Evolutionary conservation across 1,140 invertebrate species (phyloP), one percentile per base, ranked within the genome.

Genomic region (Lysiphlebus fabarum): DNA sequence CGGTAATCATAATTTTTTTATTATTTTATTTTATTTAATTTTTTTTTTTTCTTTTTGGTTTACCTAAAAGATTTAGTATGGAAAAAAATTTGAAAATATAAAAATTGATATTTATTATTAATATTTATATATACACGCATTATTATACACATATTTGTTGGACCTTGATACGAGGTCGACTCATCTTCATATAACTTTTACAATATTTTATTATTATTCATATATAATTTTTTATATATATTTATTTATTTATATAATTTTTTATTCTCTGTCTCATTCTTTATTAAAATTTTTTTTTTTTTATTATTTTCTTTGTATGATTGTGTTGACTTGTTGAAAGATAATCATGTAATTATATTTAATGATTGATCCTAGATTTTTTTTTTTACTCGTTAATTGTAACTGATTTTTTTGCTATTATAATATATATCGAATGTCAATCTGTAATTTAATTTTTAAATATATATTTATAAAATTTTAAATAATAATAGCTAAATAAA

Each of bases 351-450:
- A 38, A 51, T 51, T 51, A 51, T 38, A 6, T 33, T 38, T 51
- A 51, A 51, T 51, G 49, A 51, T 34, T 40, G 37, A 9, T 36
- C 36, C 49, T 11, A 11, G 49, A 51, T 51, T 51, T 37, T 33
- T n/a, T n/a, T n/a, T 26, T 26, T 1, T 26, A 36, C 36, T 14
- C 34, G 36, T 12, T 51, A 10, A 49, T 34, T 34, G 33, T 33
- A 1, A 33, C 17, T n/a, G 47, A 49, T 33, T n/a, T n/a, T n/a
- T 3, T 33, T n/a, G 36, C 7, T 38, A 38, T 37, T 51, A 51
- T n/a, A 38, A n/a, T 6, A 11, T 7, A 51, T 51, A 51, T 51
- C 49, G 49, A n/a, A 51, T 51, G 49, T 51, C 49, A 51, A n/a
- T 51, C 9, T 10, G 36, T 49, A 34, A 49, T 33, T 49, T 33